phyloP scores from a whole-genome alignment of 2,113 vertebrate genomes.

The Pelusios castaneus region DNA sequence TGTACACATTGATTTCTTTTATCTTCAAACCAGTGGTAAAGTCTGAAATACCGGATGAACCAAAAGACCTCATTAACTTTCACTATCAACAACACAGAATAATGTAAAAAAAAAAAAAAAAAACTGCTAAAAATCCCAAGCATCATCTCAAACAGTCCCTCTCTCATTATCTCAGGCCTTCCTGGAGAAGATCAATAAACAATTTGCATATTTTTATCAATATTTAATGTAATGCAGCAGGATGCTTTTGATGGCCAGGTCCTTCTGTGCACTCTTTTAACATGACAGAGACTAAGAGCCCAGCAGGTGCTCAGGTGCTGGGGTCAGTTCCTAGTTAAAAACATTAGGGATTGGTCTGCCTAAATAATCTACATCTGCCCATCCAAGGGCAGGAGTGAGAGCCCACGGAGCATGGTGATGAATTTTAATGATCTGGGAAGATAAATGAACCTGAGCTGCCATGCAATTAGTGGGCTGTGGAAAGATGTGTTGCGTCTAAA shows the following conservation, averaged over 20 bases:
- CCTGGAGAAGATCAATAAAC: constrained; percentile 82
- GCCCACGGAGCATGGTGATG: constrained; percentile 76
- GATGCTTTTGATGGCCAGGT: constrained; percentile 79
- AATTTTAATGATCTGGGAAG: constrained; percentile 85
- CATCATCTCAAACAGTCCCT: constrained; percentile 57
- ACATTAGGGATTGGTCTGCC: constrained; percentile 74
- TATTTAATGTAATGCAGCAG: constrained; percentile 87
- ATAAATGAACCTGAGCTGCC: constrained; percentile 86
- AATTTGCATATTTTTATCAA: constrained; percentile 91
- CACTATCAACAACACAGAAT: constrained; percentile 55
- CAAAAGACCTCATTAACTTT: constrained; percentile 71
- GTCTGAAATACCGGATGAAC: constrained; percentile 65
- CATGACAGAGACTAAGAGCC: constrained; percentile 80
- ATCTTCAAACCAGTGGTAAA: constrained; percentile 47
- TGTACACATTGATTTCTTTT: constrained; percentile 70
- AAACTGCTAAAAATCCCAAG: constrained; percentile 59
- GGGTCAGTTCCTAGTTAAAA: constrained; percentile 75
- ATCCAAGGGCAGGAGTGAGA: constrained; percentile 68
- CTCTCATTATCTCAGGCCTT: constrained; percentile 75
- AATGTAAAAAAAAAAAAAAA: constrained; percentile 10
- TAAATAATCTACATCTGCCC: constrained; percentile 83
- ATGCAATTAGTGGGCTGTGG: constrained; percentile 87
- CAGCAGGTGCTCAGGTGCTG: constrained; percentile 72
- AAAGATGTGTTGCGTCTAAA: constrained; percentile 88
- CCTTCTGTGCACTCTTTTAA: constrained; percentile 78